Evolutionary conservation across 2,113 vertebrate genomes (phyloP), one percentile per base, ranked within the genome.

Genomic region (Oryzias javanicus): DNA sequence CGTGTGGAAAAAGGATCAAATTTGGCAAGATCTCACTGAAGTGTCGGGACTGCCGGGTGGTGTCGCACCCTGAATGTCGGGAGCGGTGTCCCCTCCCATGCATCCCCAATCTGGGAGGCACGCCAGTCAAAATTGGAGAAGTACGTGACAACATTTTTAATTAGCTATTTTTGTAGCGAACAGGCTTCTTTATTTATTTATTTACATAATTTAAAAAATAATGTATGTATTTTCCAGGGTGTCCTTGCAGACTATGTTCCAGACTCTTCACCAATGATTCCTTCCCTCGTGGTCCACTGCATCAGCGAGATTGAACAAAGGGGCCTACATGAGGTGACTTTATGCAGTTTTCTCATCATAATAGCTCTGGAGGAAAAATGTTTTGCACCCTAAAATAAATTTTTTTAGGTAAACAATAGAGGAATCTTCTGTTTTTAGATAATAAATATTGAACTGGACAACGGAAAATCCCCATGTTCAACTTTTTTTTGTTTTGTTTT

Each of bases 231-330:
- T 17, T 14, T 19, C 27, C 44, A 99, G 97, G 96, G 96, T 12
- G 91, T 91, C 14, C 85, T 99, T 42, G 80, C 93, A 42, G 96
- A 97, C 82, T 99, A 95, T 46, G 96, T 95, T 41, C 89, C 96
- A 12, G 84, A 82, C 46, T 88, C 89, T 4, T 90, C 95, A 15
- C 97, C 97, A 8, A 98, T 97, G 96, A 98, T 99, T 22, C 97
- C 97, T 1, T 89, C 93, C 18, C 90, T 99, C 27, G 76, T 99
- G 27, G 95, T 99, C 75, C 95, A 96, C 85, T 99, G 97, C 4
- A 83, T 99, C 64, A 98, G 93, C 78, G 97, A 99, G 87, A 98
- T 99, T 3, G 96, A 99, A 72, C 95, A 97, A 56, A 89, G 96
- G 79, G 97, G 97, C 7, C 87, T 99, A 70, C 90, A 76, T 7